Base-by-base conservation (phyloP, 2,888 invertebrate species). In the Polylopha cassiicola region DNA sequence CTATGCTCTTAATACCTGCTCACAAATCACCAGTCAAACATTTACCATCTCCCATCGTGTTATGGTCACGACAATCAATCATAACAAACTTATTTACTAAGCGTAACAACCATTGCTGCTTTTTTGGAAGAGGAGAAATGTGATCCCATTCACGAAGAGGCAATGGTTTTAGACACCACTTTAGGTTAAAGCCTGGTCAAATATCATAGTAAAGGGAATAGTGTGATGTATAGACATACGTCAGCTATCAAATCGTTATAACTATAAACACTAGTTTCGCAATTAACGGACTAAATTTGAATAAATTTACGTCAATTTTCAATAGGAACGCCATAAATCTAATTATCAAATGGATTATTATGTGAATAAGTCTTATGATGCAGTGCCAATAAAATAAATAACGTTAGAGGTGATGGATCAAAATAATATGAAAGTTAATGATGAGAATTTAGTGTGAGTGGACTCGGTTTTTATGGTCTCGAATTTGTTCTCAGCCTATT, bases 11-110 rank as follows among this genome's bases (percentile, higher is more conserved):
- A 79, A 81, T 77, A 75, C 68, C 69, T 57, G 65, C 53, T 65
- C 69, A 80, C 80, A 74, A 79, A 82, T 82, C 77, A 79, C 73
- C 69, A 67, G 48, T 58, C 57, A 65, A 70, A 63, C 64, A 56
- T 70, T 76, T 77, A 77, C 80, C 78, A 80, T 73, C 72, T 71
- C 71, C 76, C 64, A 74, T 73, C 76, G 69, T 70, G 67, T 68
- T 58, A 66, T 66, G 74, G 82, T 82, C 84, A 84, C 82, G 81
- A 84, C 79, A 80, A 77, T 73, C 72, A 75, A 68, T 64, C 60
- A 53, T 58, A 58, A 59, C 62, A 57, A 57, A 52, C 47, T 50
- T 60, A 56, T 58, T 53, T 59, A 37, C 55, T 39, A 45, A 42
- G 37, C 48, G 39, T 45, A 51, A 43, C 44, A 53, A 69, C 71